phyloP scores from a whole-genome alignment of 2,888 invertebrate species.

The Cryptocheilus praepositus region DNA sequence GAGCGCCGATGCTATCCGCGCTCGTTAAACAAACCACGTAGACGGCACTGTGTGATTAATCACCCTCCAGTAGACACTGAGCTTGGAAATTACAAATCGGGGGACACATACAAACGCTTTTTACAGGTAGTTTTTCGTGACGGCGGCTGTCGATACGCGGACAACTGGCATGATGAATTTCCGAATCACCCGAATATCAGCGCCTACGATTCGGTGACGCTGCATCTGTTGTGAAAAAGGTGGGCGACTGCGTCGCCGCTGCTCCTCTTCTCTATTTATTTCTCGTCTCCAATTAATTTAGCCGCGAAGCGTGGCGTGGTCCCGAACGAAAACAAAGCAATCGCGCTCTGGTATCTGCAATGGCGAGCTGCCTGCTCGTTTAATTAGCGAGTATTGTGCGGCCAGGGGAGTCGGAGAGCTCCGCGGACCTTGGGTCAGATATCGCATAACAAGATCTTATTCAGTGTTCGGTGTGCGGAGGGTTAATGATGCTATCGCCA shows the following conservation, averaged over 20 bases:
- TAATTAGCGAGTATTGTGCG: conserved; percentile 74
- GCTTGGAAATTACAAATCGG: too few relatives aligned
- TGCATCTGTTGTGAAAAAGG: conserved; percentile 1
- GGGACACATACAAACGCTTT: too few relatives aligned
- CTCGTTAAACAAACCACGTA: background rate
- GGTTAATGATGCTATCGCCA: conserved; percentile 75
- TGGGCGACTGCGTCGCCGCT: conserved; percentile 1
- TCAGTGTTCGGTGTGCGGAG: conserved; percentile 65
- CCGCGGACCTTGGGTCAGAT: conserved; percentile 61
- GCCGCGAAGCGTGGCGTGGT: conserved; percentile 60
- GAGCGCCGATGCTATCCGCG: background rate
- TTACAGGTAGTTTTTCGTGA: too few relatives aligned
- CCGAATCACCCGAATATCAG: too few relatives aligned
- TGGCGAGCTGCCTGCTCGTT: conserved; percentile 67
- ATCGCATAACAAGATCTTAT: conserved; percentile 74
- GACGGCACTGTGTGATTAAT: background rate
- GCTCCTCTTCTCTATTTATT: conserved; percentile 49
- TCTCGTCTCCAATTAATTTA: conserved; percentile 69
- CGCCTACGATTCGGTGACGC: background rate
- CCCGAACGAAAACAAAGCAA: conserved; percentile 72
- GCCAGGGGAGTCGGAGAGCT: conserved; percentile 43
- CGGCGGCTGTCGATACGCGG: too few relatives aligned
- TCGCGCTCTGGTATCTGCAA: conserved; percentile 70
- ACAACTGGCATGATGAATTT: too few relatives aligned
- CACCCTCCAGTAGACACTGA: background rate